phyloP scores from a whole-genome alignment of 2,113 vertebrate genomes.

The Semnornis frantzii region DNA sequence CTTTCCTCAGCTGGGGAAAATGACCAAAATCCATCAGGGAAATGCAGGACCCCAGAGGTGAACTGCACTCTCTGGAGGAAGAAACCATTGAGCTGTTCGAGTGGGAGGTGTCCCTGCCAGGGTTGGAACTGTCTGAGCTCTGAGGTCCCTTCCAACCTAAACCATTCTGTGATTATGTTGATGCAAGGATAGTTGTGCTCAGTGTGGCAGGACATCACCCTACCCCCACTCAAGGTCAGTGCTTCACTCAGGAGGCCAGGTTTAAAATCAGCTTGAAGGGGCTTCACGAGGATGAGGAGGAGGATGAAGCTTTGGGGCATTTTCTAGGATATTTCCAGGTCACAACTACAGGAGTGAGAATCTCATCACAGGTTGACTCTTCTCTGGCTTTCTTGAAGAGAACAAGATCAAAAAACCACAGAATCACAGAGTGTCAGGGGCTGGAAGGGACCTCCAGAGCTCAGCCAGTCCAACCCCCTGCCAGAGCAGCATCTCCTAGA shows the following conservation, averaged over 20 bases:
- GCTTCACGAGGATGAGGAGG: background rate
- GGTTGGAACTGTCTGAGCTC: no score
- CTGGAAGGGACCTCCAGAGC: no score
- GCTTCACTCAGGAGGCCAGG: background rate
- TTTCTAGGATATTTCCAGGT: background rate
- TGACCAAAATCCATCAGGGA: background rate
- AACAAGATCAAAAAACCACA: background rate
- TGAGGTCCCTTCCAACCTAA: no score
- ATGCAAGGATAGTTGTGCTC: background rate
- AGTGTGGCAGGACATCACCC: background rate
- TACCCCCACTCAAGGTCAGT: background rate
- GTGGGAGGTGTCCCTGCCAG: no score
- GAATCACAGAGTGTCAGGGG: no score
- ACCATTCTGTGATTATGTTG: background rate
- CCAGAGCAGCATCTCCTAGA: no score
- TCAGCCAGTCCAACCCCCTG: no score
- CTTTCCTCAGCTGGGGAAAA: background rate
- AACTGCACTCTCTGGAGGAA: background rate
- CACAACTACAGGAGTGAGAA: background rate
- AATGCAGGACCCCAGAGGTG: background rate
- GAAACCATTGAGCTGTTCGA: background rate
- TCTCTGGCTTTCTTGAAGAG: background rate
- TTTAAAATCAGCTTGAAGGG: constrained; percentile 13
- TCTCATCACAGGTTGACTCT: background rate
- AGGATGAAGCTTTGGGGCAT: background rate